phyloP scores from a whole-genome alignment of 2,797 vertebrate species.

The Cryptoblepharus egeriae region DNA sequence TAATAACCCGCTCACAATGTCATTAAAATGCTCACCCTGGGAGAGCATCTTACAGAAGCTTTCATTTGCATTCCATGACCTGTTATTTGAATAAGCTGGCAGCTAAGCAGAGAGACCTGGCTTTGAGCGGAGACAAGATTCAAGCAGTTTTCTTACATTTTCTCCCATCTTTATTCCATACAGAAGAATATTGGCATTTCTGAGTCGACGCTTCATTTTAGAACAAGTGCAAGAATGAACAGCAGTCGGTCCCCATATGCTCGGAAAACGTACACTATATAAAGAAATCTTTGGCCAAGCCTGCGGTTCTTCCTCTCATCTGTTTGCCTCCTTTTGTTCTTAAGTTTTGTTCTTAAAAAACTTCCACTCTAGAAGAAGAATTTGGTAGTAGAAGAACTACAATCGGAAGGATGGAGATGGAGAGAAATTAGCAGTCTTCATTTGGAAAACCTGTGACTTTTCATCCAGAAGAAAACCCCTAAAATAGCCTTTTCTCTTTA shows the following conservation, averaged over 20 bases:
- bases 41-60: constrained; percentile 12
- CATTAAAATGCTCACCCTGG: constrained; percentile 19
- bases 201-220: not conserved
- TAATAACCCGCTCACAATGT: constrained; percentile 12
- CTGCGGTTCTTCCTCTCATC: not conserved
- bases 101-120: not conserved
- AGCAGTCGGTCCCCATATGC: not conserved
- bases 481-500: not conserved
- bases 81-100: constrained; percentile 6
- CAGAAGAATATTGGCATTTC: not conserved
- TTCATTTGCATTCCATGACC: constrained; percentile 12
- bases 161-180: not conserved
- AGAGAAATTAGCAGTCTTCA: not conserved
- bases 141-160: not conserved
- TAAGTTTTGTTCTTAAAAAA: not conserved
- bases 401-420: not conserved
- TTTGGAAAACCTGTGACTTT: not conserved
- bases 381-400: not conserved
- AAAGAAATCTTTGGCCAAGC: too few relatives aligned
- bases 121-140: not conserved
- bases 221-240: not conserved
- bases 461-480: not conserved
- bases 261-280: too few relatives aligned
- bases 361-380: not conserved
- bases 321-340: not conserved